Percentiles rank a stretch among this genome's conserved stretches.
Evolutionary conservation across 2,113 vertebrate species (phyloP).

Genomic region (Lasiurus cinereus): DNA sequence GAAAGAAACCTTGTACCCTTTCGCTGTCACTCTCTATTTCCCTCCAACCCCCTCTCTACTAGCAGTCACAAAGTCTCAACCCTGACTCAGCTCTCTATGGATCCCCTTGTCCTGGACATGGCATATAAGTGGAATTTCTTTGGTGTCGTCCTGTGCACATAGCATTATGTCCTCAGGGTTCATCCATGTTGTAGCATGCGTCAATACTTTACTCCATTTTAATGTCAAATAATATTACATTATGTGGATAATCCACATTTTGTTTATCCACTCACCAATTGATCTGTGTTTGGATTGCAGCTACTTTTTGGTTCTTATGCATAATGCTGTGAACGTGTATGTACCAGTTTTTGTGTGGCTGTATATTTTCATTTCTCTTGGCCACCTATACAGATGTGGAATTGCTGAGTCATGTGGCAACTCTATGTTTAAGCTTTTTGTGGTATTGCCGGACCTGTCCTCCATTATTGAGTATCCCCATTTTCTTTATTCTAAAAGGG

Average conservation of each 20-base stretch:
- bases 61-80: not conserved
- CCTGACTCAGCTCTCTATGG: not conserved
- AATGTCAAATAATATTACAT: not conserved
- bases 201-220: not conserved
- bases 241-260: not conserved
- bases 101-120: not conserved
- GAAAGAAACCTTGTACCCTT: not conserved
- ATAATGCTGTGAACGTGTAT: not conserved
- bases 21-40: not conserved
- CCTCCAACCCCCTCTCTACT: no score
- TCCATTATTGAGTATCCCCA: not conserved
- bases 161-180: not conserved
- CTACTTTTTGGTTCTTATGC: not conserved
- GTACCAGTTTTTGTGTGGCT: not conserved
- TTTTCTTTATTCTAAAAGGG: constrained; percentile 32
- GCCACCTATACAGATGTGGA: not conserved
- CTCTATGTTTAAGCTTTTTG: not conserved
- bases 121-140: not conserved
- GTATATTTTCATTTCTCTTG: not conserved
- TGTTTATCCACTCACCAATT: not conserved
- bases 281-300: not conserved
- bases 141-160: constrained; percentile 10
- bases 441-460: not conserved
- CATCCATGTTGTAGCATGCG: not conserved
- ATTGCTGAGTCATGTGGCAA: not conserved